phyloP scores from a whole-genome alignment of 2,113 vertebrate genomes.

The Oncorhynchus tshawytscha region DNA sequence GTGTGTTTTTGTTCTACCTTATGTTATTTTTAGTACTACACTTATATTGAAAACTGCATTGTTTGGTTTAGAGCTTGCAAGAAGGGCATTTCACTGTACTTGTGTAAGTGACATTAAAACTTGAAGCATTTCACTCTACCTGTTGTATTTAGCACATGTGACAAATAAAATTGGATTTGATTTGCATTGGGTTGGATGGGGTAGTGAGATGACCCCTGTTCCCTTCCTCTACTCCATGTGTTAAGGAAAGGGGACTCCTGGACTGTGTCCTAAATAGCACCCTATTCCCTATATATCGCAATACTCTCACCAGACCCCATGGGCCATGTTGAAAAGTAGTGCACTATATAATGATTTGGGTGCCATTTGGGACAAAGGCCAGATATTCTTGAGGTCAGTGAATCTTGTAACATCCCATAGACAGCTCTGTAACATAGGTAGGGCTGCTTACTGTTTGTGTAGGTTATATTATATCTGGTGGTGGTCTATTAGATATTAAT shows the following conservation, averaged over 20 bases:
- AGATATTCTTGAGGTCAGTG: constrained; percentile 34
- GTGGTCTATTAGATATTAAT: constrained; percentile 46
- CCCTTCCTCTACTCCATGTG: constrained; percentile 29
- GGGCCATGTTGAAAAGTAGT: no score
- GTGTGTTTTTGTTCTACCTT: no score
- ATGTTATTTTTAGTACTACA: no score
- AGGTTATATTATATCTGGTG: constrained; percentile 33
- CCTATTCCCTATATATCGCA: no score
- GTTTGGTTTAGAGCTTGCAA: no score
- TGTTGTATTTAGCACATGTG: constrained; percentile 7
- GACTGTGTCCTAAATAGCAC: not conserved
- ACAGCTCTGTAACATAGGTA: constrained; percentile 33
- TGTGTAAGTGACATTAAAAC: not conserved
- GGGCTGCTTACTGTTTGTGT: constrained; percentile 9
- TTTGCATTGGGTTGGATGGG: constrained; percentile 16
- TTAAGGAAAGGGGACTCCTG: constrained; percentile 45
- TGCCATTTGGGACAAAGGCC: no score
- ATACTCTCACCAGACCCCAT: no score
- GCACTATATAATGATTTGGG: no score
- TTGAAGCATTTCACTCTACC: no score
- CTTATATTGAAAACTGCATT: no score
- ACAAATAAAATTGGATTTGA: not conserved
- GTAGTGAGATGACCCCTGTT: constrained; percentile 23
- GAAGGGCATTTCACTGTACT: no score
- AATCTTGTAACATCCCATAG: constrained; percentile 42